Conservation (phyloP, 2,797 vertebrate genomes). For the Phaenicophaeus curvirostris region DNA sequence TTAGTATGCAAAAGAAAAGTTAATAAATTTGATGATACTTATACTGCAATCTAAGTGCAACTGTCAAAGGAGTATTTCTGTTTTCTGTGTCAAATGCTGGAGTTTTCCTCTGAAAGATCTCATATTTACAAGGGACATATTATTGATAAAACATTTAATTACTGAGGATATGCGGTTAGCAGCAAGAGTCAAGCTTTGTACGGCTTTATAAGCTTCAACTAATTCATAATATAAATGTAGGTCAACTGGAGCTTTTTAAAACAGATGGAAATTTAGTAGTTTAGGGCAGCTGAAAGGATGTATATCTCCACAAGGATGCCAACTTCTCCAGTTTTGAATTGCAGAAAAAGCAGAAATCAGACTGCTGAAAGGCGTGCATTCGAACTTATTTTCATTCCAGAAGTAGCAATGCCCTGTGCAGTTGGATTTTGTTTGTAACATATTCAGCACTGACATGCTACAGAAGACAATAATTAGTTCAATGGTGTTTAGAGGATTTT, state of each 20-base stretch:
- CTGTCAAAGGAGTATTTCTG: neutral
- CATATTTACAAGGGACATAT: neutral
- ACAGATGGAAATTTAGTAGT: conserved; percentile 7
- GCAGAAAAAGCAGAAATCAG: neutral
- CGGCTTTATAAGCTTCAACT: neutral
- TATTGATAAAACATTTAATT: neutral
- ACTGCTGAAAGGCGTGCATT: neutral
- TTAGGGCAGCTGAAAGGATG: neutral
- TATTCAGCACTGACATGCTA: neutral
- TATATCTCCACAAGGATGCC: neutral
- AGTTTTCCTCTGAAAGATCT: neutral
- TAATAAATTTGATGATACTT: neutral
- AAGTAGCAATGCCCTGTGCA: neutral
- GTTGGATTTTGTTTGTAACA: neutral
- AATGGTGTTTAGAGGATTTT: conserved; percentile 19
- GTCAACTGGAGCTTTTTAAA: conserved; percentile 41
- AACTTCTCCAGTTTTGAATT: neutral
- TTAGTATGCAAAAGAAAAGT: neutral
- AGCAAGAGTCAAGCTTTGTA: neutral
- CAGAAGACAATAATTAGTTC: conserved; percentile 24
- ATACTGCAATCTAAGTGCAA: neutral
- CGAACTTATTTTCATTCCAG: conserved; percentile 12
- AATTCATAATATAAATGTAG: conserved; percentile 43
- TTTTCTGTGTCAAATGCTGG: neutral
- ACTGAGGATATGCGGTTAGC: neutral